Conservation (phyloP, 2,888 invertebrate species). For the Pyrochroa serraticornis region DNA sequence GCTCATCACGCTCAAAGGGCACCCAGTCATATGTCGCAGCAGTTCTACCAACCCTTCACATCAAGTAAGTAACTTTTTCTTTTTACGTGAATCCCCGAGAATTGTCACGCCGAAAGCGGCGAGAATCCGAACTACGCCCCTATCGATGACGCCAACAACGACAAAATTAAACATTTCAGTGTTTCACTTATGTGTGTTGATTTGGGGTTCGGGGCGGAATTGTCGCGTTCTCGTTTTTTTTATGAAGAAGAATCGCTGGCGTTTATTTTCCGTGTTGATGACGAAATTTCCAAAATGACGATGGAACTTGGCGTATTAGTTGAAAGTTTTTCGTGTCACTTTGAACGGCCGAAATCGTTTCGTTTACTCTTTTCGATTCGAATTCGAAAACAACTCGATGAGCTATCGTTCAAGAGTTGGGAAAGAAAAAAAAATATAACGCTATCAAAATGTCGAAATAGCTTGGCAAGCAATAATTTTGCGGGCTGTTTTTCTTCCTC, state of each 20-base stretch:
- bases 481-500: constrained; percentile 21
- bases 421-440: not conserved
- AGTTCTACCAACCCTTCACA: constrained; percentile 50
- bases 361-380: too few species aligned
- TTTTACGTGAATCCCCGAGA: too few species aligned
- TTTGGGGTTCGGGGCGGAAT: too few species aligned
- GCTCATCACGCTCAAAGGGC: constrained; percentile 43
- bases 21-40: constrained; percentile 45
- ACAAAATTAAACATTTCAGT: too few species aligned
- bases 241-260: not conserved
- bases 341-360: too few species aligned
- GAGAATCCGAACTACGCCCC: too few species aligned
- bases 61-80: constrained; percentile 44
- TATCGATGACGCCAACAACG: too few species aligned
- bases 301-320: too few species aligned
- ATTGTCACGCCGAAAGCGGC: not conserved
- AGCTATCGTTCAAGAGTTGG: not conserved
- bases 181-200: too few species aligned
- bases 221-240: not conserved
- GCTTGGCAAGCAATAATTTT: constrained; percentile 15
- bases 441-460: not conserved
- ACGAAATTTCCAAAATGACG: not conserved
- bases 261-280: too few species aligned
- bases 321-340: too few species aligned
- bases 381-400: too few species aligned